Conservation (phyloP, 2,113 vertebrate genomes). For the Gnathonemus echidnorhynchus region DNA sequence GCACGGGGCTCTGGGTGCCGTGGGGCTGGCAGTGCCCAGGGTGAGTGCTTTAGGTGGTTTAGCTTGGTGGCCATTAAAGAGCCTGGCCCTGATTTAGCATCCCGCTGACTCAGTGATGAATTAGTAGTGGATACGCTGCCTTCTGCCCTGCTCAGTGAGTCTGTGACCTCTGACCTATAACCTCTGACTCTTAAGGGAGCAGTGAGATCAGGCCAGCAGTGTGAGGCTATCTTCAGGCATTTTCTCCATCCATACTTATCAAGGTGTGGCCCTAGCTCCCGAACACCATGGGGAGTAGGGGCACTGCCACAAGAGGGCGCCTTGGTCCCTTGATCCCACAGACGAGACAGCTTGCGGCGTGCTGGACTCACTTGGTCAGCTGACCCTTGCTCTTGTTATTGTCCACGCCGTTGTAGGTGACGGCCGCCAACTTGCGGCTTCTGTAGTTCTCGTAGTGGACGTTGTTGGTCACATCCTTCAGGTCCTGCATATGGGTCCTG, state of each 20-base stretch:
- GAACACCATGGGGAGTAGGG: not conserved
- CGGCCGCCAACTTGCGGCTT: conserved; percentile 86
- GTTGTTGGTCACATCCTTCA: conserved; percentile 95
- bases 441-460: conserved; percentile 95
- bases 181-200: not conserved
- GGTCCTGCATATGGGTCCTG: conserved; percentile 95
- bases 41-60: not conserved
- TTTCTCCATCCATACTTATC: not conserved
- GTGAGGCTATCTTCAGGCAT: not conserved
- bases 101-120: not conserved
- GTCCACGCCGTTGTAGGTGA: conserved; percentile 86
- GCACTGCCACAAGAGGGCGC: not conserved
- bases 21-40: not conserved
- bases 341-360: not conserved
- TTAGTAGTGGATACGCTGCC: not conserved
- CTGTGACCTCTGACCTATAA: not conserved
- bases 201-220: not conserved
- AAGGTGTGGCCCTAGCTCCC: not conserved
- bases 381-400: conserved; percentile 89
- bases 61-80: not conserved
- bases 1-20: not conserved
- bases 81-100: not conserved
- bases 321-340: not conserved
- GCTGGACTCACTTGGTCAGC: conserved; percentile 79
- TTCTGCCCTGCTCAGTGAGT: not conserved